Evolutionary conservation across 2,888 invertebrate species (phyloP), one percentile per base, ranked within the genome.

Genomic region (Acheta domesticus): DNA sequence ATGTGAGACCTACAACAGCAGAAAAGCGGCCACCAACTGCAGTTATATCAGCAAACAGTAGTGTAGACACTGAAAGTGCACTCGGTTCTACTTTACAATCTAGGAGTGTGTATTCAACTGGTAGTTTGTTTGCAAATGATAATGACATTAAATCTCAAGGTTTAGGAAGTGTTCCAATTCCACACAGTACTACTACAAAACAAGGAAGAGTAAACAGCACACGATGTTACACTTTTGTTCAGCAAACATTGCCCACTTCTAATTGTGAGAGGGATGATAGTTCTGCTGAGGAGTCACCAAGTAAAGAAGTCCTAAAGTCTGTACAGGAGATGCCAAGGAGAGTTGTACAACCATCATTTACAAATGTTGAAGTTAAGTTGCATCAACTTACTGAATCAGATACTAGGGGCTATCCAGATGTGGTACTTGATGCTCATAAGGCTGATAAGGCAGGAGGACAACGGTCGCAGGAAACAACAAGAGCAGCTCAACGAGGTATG

Each of bases 401-500:
- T 62, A 14, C 62, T 62, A n/a, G 62, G 12, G 36, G 49, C 21
- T 20, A 49, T 77, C 62, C 77, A 62, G 50, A 50, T 77, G 77
- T 77, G 19, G 77, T 50, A 50, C 62, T 50, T 49, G 77, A 77
- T 77, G 77, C 62, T 14, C 77, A 50, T 48, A 78, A 78, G 21
- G 74, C 48, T 48, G 50, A 50, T 74, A 78, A 78, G 21, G 74
- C 48, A 49, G 50, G 48, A 78, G 78, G 73, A 48, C 74, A 73
- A 74, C 78, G 23, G 48, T 73, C 20, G 16, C 50, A 78, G 48
- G 78, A 48, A 74, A 12, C 74, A 11, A 48, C 74, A 49, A 78
- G 75, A 78, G 48, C 75, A 21, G 76, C 77, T 74, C 48, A 48
- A 48, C 76, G 80, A 80, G 80, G 80, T 80, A 80, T 77, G 80